These are phyloP conservation scores for Drosophila takahashii DNA, from an alignment of 1,140 invertebrate genomes.

Conservation along the genomic window DNA sequence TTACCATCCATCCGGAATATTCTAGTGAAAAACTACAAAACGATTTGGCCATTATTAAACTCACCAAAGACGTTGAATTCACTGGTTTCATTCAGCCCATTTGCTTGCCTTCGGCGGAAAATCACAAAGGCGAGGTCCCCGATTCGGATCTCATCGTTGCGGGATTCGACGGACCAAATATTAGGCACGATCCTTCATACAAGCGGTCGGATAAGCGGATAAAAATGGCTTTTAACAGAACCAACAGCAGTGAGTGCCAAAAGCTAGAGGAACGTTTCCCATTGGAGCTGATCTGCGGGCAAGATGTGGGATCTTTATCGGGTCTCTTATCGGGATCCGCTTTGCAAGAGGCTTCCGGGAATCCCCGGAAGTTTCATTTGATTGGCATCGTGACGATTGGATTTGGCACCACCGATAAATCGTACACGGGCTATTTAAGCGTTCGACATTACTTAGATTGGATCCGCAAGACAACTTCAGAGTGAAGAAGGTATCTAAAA, in stretches of 20 bases:
- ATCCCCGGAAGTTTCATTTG: not conserved
- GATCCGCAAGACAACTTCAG: not conserved
- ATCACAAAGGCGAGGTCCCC: too few relatives aligned
- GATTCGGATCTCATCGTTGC: slow-evolving; percentile 1
- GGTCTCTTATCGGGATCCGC: slow-evolving; percentile 15
- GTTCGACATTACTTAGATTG: slow-evolving; percentile 14
- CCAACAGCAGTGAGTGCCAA: not conserved
- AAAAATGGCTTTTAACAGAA: slow-evolving; percentile 4
- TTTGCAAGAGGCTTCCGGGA: not conserved
- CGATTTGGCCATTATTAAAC: slow-evolving; percentile 23
- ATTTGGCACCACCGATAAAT: not conserved
- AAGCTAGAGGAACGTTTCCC: not conserved
- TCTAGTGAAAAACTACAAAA: not conserved
- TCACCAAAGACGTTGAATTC: slow-evolving; percentile 1
- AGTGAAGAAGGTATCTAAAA: too few relatives aligned
- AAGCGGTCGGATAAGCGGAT: slow-evolving; percentile 3
- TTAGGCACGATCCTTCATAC: too few relatives aligned
- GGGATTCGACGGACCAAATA: not conserved
- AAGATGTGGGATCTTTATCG: too few relatives aligned
- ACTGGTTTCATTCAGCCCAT: slow-evolving; percentile 29
- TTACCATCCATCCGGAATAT: slow-evolving; percentile 18
- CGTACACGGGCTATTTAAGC: not conserved
- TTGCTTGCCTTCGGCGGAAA: slow-evolving; percentile 16
- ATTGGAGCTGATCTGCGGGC: slow-evolving; percentile 4
- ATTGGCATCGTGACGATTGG: not conserved